Percentiles rank a stretch among this genome's conserved stretches.
phyloP scores from a whole-genome alignment of 1,140 invertebrate species.

The Trachelipus rathkii region DNA sequence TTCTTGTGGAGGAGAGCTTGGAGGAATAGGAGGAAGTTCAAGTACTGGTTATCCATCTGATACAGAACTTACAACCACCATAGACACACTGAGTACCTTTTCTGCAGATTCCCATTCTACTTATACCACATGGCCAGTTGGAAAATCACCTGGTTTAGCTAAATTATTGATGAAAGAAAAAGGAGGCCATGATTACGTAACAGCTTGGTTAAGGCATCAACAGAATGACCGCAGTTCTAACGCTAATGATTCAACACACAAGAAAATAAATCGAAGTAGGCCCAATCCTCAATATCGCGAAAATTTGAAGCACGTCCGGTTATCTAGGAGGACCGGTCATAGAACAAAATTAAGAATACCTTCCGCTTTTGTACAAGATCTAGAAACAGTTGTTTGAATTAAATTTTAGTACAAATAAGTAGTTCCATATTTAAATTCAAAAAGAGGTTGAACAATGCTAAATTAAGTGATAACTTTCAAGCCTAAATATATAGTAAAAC shows the following conservation, averaged over 20 bases:
- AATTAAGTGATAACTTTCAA: not conserved
- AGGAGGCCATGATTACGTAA: constrained; percentile 36
- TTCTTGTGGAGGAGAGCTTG: constrained; percentile 28
- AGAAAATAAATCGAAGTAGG: not conserved
- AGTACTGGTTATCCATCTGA: constrained; percentile 42
- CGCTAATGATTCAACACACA: not conserved
- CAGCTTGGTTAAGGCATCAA: constrained; percentile 37
- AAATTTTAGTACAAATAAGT: not conserved
- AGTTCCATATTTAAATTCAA: not conserved
- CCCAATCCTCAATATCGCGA: not conserved
- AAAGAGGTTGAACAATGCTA: not conserved
- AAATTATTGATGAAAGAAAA: constrained; percentile 33
- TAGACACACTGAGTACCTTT: constrained; percentile 30
- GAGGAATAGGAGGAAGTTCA: constrained; percentile 30
- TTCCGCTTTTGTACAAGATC: not conserved
- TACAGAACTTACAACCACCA: constrained; percentile 36
- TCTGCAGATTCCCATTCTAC: constrained; percentile 40
- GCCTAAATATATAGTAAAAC: not conserved
- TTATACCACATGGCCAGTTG: constrained; percentile 42
- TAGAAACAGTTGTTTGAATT: not conserved
- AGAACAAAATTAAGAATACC: not conserved
- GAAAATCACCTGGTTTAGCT: constrained; percentile 33
- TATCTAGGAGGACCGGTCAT: not conserved
- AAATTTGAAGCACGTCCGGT: not conserved
- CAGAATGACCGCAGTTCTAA: constrained; percentile 25